Base-by-base conservation (phyloP, 2,797 vertebrate genomes). In the Aotus griseimembra region DNA sequence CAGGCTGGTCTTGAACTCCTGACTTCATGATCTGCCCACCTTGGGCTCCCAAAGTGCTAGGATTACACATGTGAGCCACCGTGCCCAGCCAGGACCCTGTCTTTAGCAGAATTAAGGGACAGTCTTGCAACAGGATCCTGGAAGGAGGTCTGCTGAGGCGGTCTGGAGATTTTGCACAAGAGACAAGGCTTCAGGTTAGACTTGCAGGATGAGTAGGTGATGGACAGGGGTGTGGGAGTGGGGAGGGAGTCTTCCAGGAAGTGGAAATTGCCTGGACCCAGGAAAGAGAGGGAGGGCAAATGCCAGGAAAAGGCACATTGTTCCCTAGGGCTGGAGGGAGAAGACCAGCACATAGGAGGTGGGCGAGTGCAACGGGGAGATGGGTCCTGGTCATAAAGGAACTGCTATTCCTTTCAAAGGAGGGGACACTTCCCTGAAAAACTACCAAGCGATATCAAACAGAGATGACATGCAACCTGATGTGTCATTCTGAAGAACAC, bases 201-300 rank as follows among this genome's bases (percentile, higher is more conserved):
- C 15, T 10, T 15, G 26, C 11, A 87, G 57, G 4, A 75, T 46
- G 58, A 17, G 17, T 2, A 75, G 36, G 76, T n/a, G 20, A 39
- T 15, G 12, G 12, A 33, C 0, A 17, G 48, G 10, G 9, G 4
- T 11, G 4, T 20, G 33, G 15, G 11, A 10, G 30, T 22, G 39
- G 19, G 33, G 26, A 26, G 24, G 72, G 14, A 33, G 36, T 7
- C 17, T 41, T 76, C 30, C 46, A 77, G 50, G 11, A 57, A 55
- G 30, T 7, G n/a, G 57, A 41, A 22, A 26, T 7, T 93, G 50
- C 9, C 57, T 39, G 10, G 52, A 46, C 36, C 55, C 82, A 39
- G 15, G 8, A 11, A 61, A 67, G 36, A 67, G 57, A 19, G 20
- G 30, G 79, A 73, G 7, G 26, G 2, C 88, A 88, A 70, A 64